These are phyloP conservation scores for Dermolepida albohirtum DNA, from an alignment of 2,888 invertebrate genomes.

Conservation along the genomic window DNA sequence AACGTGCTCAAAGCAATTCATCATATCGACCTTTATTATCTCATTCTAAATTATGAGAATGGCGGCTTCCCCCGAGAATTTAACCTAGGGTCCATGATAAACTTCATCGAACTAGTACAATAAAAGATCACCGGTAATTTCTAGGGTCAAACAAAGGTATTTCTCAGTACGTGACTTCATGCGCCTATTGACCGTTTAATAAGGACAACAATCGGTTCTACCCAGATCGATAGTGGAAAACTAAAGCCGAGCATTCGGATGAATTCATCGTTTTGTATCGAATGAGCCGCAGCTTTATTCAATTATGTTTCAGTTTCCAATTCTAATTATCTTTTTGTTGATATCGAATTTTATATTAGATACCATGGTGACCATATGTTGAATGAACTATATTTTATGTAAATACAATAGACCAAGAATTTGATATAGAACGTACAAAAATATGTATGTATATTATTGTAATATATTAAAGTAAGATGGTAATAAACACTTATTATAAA, in stretches of 20 bases:
- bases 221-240: constrained; percentile 17
- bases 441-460: no score
- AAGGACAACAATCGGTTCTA: constrained; percentile 25
- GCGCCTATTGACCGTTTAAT: constrained; percentile 25
- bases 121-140: constrained; percentile 28
- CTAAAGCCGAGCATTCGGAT: constrained; percentile 12
- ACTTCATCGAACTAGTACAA: constrained; percentile 21
- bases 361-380: no score
- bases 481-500: no score
- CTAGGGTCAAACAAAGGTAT: constrained; percentile 29
- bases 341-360: no score
- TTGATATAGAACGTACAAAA: no score
- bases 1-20: constrained; percentile 17
- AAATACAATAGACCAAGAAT: no score
- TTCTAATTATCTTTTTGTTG: constrained; percentile 19
- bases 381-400: no score
- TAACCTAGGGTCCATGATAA: constrained; percentile 12
- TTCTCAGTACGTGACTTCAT: constrained; percentile 20
- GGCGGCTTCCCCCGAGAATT: constrained; percentile 2
- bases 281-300: constrained; percentile 1
- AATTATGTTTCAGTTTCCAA: constrained; percentile 4
- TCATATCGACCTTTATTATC: constrained; percentile 17
- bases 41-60: constrained; percentile 20
- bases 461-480: no score
- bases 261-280: constrained; percentile 8